These are phyloP conservation scores for Zonitis immaculata DNA, from an alignment of 2,888 invertebrate genomes.

Conservation along the genomic window DNA sequence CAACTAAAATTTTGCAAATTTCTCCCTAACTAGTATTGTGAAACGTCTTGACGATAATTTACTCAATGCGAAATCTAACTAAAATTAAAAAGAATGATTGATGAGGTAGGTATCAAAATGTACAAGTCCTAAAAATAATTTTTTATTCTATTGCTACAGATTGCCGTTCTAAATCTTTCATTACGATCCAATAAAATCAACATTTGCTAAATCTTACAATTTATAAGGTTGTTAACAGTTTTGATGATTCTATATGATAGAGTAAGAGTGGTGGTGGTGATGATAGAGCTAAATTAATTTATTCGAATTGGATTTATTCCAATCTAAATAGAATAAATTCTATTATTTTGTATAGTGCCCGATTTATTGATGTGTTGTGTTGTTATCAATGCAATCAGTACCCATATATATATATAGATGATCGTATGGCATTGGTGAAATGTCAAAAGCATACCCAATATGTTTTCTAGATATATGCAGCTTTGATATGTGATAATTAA, in stretches of 20 bases:
- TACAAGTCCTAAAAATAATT: too few relatives aligned
- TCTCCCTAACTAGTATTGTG: too few relatives aligned
- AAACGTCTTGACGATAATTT: too few relatives aligned
- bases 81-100: too few relatives aligned
- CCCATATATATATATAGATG: too few relatives aligned
- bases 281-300: conserved; percentile 13
- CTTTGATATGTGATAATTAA: conserved; percentile 44
- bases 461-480: conserved; percentile 19
- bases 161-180: not conserved
- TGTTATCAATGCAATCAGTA: conserved; percentile 26
- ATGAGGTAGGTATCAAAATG: too few relatives aligned
- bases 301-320: conserved; percentile 21
- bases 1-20: too few relatives aligned
- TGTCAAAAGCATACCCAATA: conserved; percentile 36
- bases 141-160: not conserved
- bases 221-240: conserved; percentile 7
- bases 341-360: conserved; percentile 36
- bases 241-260: too few relatives aligned
- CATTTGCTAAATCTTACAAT: conserved; percentile 4
- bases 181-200: not conserved
- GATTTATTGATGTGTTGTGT: conserved; percentile 32
- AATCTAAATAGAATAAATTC: conserved; percentile 40
- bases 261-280: too few relatives aligned
- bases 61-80: too few relatives aligned
- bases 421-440: conserved; percentile 19